Evolutionary conservation across 1,140 invertebrate genomes (phyloP), one percentile per base, ranked within the genome.

Genomic region (Asbolus verrucosus): DNA sequence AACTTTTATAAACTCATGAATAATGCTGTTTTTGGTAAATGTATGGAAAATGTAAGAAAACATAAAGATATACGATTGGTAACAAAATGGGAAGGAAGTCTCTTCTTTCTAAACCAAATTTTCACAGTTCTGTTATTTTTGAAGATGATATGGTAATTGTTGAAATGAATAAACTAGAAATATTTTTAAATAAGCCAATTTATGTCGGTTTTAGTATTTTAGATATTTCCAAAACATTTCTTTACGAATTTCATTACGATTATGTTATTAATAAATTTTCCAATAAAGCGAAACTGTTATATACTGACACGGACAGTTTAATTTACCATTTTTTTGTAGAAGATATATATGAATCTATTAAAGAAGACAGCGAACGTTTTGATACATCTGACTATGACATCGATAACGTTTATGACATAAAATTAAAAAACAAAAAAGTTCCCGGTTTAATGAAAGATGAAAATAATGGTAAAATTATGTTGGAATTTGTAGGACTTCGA

Each of bases 401-500:
- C 41, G 62, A 75, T 65, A 79, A 78, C 71, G 38, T 67, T 14
- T 77, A 75, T 63, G 67, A 67, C 16, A 79, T 80, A 6, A 75
- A 75, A 6, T 46, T 54, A 60, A 61, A 62, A 31, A 84, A 85
- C 71, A 84, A 83, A 73, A 86, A 86, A 70, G 78, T 83, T 2
- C 15, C 83, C 2, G 83, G 84, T 4, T 80, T 83, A 76, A 81
- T 85, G 71, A 86, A 85, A 76, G 83, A 85, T 78, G 84, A 86
- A 76, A 75, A 75, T 16, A 78, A 76, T 69, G 81, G 81, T 6
- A 65, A 65, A 61, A 74, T 80, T 31, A 78, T 85, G 41, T 69
- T 38, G 6, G 76, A 81, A 73, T 85, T 80, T 78, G 65, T 83
- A 38, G 81, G 81, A 6, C 62, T 84, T 41, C 71, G 77, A 63